Percentiles rank a stretch among this genome's conserved stretches.
Conservation (phyloP, 2,797 vertebrate species). For the Pyrocephalus nanus region DNA sequence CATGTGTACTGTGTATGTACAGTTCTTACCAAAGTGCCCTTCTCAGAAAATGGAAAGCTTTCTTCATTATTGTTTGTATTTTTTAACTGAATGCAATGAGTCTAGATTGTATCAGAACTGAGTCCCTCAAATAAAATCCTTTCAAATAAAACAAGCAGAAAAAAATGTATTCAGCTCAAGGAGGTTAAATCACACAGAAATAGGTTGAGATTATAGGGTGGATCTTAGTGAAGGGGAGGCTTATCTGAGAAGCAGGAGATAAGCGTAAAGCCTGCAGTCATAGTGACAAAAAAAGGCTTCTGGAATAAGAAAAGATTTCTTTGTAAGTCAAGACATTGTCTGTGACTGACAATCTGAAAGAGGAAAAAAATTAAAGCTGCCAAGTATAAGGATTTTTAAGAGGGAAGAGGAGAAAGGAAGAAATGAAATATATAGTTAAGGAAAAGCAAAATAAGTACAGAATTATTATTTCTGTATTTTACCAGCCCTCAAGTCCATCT, state of each 20-base stretch:
- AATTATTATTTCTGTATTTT: not conserved
- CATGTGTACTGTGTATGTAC: not conserved
- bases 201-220: slow-evolving; percentile 25
- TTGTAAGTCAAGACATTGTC: slow-evolving; percentile 16
- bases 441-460: not conserved
- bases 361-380: not conserved
- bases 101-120: not conserved
- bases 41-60: not conserved
- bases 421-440: not conserved
- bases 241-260: slow-evolving; percentile 41
- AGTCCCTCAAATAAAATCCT: not conserved
- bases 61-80: not conserved
- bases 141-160: slow-evolving; percentile 21
- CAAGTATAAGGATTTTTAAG: not conserved
- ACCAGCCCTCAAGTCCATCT: not conserved
- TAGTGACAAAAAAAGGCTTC: slow-evolving; percentile 31
- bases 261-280: slow-evolving; percentile 34
- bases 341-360: not conserved
- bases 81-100: not conserved
- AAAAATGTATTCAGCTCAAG: not conserved
- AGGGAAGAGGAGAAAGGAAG: not conserved
- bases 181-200: slow-evolving; percentile 36
- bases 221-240: slow-evolving; percentile 1
- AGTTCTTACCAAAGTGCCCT: not conserved
- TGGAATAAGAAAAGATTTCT: slow-evolving; percentile 39